Conservation (phyloP, 2,797 vertebrate genomes). For the Pogoniulus pusillus region DNA sequence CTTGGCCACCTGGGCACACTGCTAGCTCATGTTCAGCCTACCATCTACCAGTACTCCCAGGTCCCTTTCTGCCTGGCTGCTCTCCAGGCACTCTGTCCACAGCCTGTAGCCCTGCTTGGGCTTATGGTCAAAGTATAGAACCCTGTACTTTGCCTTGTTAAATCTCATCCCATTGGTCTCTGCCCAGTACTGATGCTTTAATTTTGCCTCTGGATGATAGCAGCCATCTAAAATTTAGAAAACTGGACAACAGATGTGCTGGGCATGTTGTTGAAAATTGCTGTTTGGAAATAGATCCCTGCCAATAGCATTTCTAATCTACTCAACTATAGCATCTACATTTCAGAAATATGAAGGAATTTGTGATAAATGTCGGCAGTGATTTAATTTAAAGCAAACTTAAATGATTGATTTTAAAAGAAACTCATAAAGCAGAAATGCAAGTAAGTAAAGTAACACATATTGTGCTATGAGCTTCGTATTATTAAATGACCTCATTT, state of each 20-base stretch:
- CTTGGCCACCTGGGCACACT: too few species aligned
- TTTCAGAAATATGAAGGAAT: not conserved
- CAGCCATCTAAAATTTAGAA: not conserved
- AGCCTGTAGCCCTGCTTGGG: too few species aligned
- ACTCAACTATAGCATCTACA: not conserved
- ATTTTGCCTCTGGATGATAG: not conserved
- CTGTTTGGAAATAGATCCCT: not conserved
- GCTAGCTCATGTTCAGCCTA: too few species aligned
- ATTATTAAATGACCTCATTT: not conserved
- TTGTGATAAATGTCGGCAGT: not conserved
- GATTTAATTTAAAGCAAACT: not conserved
- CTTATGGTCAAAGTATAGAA: too few species aligned
- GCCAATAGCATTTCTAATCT: not conserved
- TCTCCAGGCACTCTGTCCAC: too few species aligned
- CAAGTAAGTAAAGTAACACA: not conserved
- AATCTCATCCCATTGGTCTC: too few species aligned
- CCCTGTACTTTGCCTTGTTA: too few species aligned
- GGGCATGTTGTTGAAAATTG: not conserved
- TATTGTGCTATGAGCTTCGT: not conserved
- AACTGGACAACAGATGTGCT: not conserved
- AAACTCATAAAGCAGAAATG: not conserved
- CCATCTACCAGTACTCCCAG: too few species aligned
- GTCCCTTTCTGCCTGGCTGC: too few species aligned
- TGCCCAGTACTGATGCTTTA: not conserved
- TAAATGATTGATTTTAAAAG: not conserved